Evolutionary conservation across 2,113 vertebrate species (phyloP).

Genomic region (Syngnathus floridae): DNA sequence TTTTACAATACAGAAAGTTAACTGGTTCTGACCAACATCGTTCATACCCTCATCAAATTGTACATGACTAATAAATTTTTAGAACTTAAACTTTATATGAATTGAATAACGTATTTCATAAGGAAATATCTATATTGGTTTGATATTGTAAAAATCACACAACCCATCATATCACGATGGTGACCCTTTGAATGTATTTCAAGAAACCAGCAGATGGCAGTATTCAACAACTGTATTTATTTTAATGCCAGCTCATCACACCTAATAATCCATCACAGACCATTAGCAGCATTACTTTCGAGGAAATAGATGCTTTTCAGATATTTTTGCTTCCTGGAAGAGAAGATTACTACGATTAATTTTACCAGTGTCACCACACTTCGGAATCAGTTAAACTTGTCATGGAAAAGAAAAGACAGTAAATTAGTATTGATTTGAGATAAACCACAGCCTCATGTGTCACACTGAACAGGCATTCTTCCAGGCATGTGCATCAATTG

Average conservation of each 20-base stretch:
- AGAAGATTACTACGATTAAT: conserved; percentile 1
- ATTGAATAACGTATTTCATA: not conserved
- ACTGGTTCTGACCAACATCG: not conserved
- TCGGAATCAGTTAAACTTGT: conserved; percentile 3
- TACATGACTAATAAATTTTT: not conserved
- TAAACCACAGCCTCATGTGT: conserved; percentile 11
- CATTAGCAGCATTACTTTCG: conserved; percentile 25
- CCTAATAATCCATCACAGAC: conserved; percentile 34
- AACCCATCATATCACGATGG: not conserved
- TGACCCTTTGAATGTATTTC: not conserved
- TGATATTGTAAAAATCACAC: not conserved
- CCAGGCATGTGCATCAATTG: conserved; percentile 4
- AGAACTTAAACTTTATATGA: not conserved
- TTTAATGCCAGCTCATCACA: conserved; percentile 4
- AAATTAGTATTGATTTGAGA: conserved; percentile 23
- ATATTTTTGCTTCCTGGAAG: conserved; percentile 18
- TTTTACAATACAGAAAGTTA: not conserved
- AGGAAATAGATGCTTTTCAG: conserved; percentile 18
- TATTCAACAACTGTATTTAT: conserved; percentile 44
- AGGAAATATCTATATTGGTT: not conserved
- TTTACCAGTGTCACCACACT: not conserved
- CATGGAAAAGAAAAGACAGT: conserved; percentile 11
- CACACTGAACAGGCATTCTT: not conserved
- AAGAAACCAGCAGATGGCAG: conserved; percentile 59
- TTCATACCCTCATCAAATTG: not conserved